Base-by-base conservation (phyloP, 2,113 vertebrate genomes). In the Microcebus jonahi region DNA sequence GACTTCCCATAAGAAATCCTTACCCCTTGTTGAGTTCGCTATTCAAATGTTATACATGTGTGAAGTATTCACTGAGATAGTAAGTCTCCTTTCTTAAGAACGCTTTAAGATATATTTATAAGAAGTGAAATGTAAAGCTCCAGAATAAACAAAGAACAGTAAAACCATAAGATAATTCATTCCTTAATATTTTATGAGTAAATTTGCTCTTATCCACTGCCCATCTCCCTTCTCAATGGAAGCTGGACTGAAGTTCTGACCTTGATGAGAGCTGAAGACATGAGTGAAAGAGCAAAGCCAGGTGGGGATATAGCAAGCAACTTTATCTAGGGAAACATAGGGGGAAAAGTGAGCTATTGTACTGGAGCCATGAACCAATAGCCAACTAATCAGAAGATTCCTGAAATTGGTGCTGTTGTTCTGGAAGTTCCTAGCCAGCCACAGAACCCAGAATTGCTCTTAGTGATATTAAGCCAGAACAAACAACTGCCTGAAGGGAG, bases 61-160 rank as follows among this genome's bases (percentile, higher is more conserved):
- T 29, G 18, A 94, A 91, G 20, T 65, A 70, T 20, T 70, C 20
- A 23, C 53, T 89, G n/a, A 83, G 21, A 36, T 20, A 70, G 77
- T 34, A 48, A 61, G 3, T 82, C 93, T 90, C 91, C 3, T 39
- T 90, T 95, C 61, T 57, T 88, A 95, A 87, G 14, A 96, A 76
- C 0, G n/a, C 31, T 86, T 75, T 91, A 14, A 48, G 36, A 92
- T 59, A 48, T 70, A 36, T 5, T 65, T 48, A 82, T 55, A 55
- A 81, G 70, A 70, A 82, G 21, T 91, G 61, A 88, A 88, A 96
- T 85, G 29, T 45, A 45, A 96, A 55, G 17, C 81, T 89, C 27
- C 7, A 91, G 10, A 90, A 45, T 50, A 85, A 95, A 76, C 34
- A 81, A 83, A 90, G 5, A 65, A 55, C 3, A 50, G 15, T 82